A percentile compares a stretch with the other conserved stretches of the same genome.
phyloP scores from a whole-genome alignment of 2,113 vertebrate species.

The Coryphaenoides rupestris region DNA sequence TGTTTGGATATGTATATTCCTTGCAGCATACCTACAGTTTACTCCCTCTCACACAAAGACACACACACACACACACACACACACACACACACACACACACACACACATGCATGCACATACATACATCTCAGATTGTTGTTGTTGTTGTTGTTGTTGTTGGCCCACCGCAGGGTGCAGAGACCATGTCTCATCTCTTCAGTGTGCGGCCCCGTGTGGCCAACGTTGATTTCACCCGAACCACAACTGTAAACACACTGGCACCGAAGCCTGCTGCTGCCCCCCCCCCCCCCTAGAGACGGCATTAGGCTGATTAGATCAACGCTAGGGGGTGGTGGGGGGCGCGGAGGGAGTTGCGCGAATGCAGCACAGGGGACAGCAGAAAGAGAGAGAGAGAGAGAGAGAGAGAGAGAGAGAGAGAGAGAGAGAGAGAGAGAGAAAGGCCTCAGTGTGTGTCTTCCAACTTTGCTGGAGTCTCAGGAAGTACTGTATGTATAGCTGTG shows the following conservation, averaged over 20 bases:
- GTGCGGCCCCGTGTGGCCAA: constrained; percentile 39
- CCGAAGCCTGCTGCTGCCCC: constrained; percentile 18
- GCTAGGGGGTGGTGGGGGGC: neutral
- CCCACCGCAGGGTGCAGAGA: constrained; percentile 22
- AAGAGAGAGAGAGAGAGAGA: constrained; percentile 1
- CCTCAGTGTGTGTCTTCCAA: constrained; percentile 16
- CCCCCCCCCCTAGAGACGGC: constrained; percentile 24
- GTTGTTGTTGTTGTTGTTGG: constrained; percentile 30
- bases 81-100: neutral
- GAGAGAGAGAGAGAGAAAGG: constrained; percentile 7
- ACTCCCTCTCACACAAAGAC: constrained; percentile 6
- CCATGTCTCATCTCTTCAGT: constrained; percentile 15
- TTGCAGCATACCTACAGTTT: constrained; percentile 16
- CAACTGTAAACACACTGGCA: constrained; percentile 15
- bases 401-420: too few relatives aligned
- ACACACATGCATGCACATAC: constrained; percentile 24
- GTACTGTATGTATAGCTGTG: constrained; percentile 15
- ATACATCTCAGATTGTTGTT: constrained; percentile 3
- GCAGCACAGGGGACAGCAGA: constrained; percentile 30
- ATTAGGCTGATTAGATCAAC: constrained; percentile 48
- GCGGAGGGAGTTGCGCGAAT: constrained; percentile 20
- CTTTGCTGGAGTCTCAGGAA: constrained; percentile 60
- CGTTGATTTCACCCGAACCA: constrained; percentile 32
- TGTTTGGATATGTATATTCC: too few relatives aligned
- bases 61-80: neutral